Conservation (phyloP, 2,888 invertebrate genomes). For the Meandrusa payeni region DNA sequence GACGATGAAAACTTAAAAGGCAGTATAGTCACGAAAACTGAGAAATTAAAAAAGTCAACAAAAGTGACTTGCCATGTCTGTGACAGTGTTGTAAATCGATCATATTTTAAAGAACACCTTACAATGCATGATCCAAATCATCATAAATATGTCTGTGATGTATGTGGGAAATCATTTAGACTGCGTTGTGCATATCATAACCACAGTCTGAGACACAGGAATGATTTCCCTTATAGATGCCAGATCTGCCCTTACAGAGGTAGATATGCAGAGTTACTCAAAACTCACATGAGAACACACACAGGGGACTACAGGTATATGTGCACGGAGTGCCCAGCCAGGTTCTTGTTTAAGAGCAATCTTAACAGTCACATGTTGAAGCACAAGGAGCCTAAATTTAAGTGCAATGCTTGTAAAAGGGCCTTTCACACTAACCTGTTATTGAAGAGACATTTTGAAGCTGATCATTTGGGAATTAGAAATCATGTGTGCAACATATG, state of each 20-base stretch:
- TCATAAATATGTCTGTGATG: conserved; percentile 42
- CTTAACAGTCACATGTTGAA: conserved; percentile 44
- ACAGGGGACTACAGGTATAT: conserved; percentile 46
- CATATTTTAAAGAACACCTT: conserved; percentile 41
- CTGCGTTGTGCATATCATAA: conserved; percentile 44
- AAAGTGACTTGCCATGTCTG: conserved; percentile 43
- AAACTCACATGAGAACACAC: conserved; percentile 43
- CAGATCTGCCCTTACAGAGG: conserved; percentile 44
- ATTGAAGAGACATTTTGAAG: conserved; percentile 44
- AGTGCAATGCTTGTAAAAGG: conserved; percentile 47
- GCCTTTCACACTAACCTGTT: conserved; percentile 45
- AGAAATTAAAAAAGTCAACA: conserved; percentile 27
- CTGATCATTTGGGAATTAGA: conserved; percentile 49
- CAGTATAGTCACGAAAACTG: conserved; percentile 17
- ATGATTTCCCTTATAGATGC: conserved; percentile 42
- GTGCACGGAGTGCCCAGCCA: conserved; percentile 47
- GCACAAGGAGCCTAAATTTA: conserved; percentile 45
- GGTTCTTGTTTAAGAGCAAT: conserved; percentile 48
- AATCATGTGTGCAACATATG: conserved; percentile 49
- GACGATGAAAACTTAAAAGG: conserved; percentile 28
- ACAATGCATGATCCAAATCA: conserved; percentile 45
- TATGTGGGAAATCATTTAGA: conserved; percentile 44
- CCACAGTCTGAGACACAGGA: conserved; percentile 41
- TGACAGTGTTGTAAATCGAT: conserved; percentile 38
- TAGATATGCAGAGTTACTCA: conserved; percentile 38